Evolutionary conservation across 2,888 invertebrate species (phyloP).

Genomic region (Zele albiditarsus): DNA sequence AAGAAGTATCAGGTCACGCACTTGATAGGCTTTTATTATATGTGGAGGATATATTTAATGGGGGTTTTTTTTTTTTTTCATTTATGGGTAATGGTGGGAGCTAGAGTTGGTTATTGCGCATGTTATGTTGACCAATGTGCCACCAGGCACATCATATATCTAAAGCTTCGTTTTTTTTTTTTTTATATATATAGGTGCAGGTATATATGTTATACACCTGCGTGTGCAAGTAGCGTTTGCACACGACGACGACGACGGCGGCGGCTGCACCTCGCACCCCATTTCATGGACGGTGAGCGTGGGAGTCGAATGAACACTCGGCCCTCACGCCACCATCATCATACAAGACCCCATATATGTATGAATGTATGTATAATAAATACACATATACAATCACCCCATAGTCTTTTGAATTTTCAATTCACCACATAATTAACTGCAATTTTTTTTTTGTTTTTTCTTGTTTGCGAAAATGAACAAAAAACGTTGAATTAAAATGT

Average conservation of each 20-base stretch:
- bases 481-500: not conserved
- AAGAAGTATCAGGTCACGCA: constrained; percentile 2
- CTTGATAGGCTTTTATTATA: constrained; percentile 1
- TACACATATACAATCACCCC: constrained; percentile 35
- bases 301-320: constrained; percentile 66
- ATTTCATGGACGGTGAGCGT: constrained; percentile 68
- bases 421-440: constrained; percentile 20
- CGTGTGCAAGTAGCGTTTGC: constrained; percentile 22
- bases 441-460: constrained; percentile 36
- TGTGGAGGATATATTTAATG: not conserved
- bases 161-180: not conserved
- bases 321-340: constrained; percentile 63
- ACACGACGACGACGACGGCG: constrained; percentile 34
- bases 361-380: constrained; percentile 17
- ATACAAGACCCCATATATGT: constrained; percentile 28
- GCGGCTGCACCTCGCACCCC: constrained; percentile 65
- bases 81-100: not conserved
- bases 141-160: not conserved
- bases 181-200: not conserved
- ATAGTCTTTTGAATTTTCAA: not conserved
- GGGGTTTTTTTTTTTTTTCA: not conserved
- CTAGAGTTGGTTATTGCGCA: constrained; percentile 1
- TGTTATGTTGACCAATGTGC: constrained; percentile 1
- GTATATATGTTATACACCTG: constrained; percentile 37
- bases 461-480: too few relatives aligned